Conservation (phyloP, 2,113 vertebrate genomes). For the Triplophysa rosa region DNA sequence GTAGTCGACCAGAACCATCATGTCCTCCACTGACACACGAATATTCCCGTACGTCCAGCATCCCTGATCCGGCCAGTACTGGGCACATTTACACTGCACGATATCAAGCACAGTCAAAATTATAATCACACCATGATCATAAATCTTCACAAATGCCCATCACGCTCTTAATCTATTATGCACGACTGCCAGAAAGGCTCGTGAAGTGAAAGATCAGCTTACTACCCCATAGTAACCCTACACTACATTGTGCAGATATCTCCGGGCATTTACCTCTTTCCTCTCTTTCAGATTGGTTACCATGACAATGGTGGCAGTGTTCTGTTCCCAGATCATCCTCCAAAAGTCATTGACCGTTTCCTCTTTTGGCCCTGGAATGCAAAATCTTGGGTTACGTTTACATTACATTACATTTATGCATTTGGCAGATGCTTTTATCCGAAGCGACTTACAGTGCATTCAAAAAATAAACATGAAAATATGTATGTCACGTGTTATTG, state of each 20-base stretch:
- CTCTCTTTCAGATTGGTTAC: slow-evolving; percentile 98
- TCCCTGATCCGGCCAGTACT: slow-evolving; percentile 99
- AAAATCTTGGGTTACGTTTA: not conserved
- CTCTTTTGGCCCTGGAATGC: slow-evolving; percentile 90
- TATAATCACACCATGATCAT: not conserved
- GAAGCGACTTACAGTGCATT: too few species aligned
- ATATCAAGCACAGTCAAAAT: slow-evolving; percentile 20
- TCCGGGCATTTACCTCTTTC: slow-evolving; percentile 82
- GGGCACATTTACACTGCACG: slow-evolving; percentile 92
- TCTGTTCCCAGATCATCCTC: slow-evolving; percentile 99
- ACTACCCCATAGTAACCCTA: not conserved
- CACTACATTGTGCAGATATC: slow-evolving; percentile 5
- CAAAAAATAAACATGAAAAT: not conserved
- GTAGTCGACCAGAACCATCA: slow-evolving; percentile 95
- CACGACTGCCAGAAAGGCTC: not conserved
- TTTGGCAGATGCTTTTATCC: not conserved
- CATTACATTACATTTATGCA: not conserved
- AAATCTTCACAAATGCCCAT: slow-evolving; percentile 23
- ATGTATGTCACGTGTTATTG: not conserved
- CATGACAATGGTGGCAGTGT: slow-evolving; percentile 98
- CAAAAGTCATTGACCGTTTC: slow-evolving; percentile 98
- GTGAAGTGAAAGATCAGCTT: slow-evolving; percentile 22
- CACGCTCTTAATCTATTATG: not conserved
- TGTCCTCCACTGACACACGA: slow-evolving; percentile 94
- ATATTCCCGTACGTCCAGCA: slow-evolving; percentile 98